Conservation (phyloP, 2,797 vertebrate genomes). For the Jordanella pulchra region DNA sequence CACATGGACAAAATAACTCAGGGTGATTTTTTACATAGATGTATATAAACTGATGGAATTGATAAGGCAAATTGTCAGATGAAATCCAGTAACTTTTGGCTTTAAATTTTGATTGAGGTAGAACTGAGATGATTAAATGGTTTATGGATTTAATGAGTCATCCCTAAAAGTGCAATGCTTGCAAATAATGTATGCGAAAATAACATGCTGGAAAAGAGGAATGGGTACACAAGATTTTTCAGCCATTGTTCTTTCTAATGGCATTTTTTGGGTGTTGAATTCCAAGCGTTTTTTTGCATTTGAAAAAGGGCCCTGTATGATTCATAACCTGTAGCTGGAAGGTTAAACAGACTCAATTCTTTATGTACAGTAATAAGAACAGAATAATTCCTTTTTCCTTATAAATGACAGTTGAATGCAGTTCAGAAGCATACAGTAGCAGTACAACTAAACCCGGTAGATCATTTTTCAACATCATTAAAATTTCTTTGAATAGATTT, state of each 20-base stretch:
- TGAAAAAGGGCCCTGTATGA: constrained; percentile 26
- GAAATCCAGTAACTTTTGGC: too few species aligned
- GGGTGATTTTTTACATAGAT: too few species aligned
- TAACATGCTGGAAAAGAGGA: neutral
- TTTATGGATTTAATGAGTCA: too few species aligned
- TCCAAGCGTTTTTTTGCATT: neutral
- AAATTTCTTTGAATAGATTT: constrained; percentile 67
- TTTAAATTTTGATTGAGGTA: too few species aligned
- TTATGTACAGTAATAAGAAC: constrained; percentile 38
- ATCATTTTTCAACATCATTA: constrained; percentile 68
- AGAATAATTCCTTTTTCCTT: constrained; percentile 16
- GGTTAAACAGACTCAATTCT: constrained; percentile 45
- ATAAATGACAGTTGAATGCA: constrained; percentile 57
- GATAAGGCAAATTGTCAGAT: too few species aligned
- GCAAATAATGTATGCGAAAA: too few species aligned
- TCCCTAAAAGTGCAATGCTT: too few species aligned
- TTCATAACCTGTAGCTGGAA: constrained; percentile 49
- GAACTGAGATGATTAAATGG: too few species aligned
- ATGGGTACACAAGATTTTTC: neutral
- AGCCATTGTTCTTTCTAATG: neutral
- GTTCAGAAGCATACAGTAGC: constrained; percentile 15
- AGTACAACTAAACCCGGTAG: constrained; percentile 12
- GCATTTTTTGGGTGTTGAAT: neutral
- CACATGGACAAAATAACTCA: too few species aligned
- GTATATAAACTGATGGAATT: too few species aligned